A percentile compares a stretch with the other conserved stretches of the same genome.
Evolutionary conservation across 2,797 vertebrate species (phyloP).

Genomic region (Sciaenops ocellatus): DNA sequence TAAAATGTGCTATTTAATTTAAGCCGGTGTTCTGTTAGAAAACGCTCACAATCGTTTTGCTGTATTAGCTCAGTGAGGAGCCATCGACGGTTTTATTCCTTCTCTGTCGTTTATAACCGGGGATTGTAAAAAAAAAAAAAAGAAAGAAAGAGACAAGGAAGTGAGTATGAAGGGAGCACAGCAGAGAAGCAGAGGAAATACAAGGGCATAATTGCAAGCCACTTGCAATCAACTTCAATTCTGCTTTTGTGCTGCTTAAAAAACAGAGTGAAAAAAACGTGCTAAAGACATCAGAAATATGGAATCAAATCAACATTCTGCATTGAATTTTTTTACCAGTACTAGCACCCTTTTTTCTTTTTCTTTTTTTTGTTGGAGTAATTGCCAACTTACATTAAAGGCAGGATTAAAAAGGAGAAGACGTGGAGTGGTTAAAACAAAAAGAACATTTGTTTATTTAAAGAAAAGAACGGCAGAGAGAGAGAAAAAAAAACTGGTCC

Average conservation of each 20-base stretch:
- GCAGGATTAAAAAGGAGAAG: constrained; percentile 23
- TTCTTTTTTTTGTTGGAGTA: constrained; percentile 16
- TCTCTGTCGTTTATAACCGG: constrained; percentile 39
- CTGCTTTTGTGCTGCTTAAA: constrained; percentile 61
- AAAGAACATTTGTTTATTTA: constrained; percentile 46
- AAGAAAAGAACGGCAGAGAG: constrained; percentile 4
- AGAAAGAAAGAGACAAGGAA: constrained; percentile 36
- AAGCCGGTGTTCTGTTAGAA: constrained; percentile 67
- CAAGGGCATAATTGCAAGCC: constrained; percentile 60
- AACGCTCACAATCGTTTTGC: constrained; percentile 72
- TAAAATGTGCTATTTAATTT: constrained; percentile 80
- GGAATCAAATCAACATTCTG: constrained; percentile 62
- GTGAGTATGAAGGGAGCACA: constrained; percentile 12
- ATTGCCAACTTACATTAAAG: constrained; percentile 66
- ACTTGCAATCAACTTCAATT: constrained; percentile 69
- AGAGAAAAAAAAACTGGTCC: not conserved
- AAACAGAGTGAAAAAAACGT: constrained; percentile 33
- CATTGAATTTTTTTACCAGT: constrained; percentile 45
- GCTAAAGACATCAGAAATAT: constrained; percentile 64
- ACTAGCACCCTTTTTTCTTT: constrained; percentile 10
- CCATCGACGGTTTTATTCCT: constrained; percentile 57
- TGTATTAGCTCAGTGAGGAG: constrained; percentile 66
- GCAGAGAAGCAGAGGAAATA: constrained; percentile 48
- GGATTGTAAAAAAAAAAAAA: constrained; percentile 46
- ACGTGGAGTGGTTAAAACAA: constrained; percentile 27